Conservation (phyloP, 1,140 invertebrate genomes). For the Drosophila sechellia region DNA sequence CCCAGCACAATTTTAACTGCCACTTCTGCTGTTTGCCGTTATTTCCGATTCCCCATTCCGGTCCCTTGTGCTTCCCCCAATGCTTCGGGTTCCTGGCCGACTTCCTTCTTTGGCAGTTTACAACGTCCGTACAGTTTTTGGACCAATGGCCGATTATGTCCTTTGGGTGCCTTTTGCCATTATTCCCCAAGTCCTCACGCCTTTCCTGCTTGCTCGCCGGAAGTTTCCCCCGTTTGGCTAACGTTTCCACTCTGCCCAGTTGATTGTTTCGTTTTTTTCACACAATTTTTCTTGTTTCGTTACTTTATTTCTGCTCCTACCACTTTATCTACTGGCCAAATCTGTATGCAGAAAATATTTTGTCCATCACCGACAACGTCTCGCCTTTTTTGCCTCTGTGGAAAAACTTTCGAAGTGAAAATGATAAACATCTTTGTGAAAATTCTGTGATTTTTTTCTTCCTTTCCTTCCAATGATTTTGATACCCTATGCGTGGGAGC, state of each 20-base stretch:
- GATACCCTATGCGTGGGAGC: conserved; percentile 8
- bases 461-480: conserved; percentile 38
- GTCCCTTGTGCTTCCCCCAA: not conserved
- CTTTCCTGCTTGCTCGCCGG: not conserved
- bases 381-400: not conserved
- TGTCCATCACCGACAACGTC: conserved; percentile 53
- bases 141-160: conserved; percentile 78
- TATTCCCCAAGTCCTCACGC: conserved; percentile 29
- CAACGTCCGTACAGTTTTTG: conserved; percentile 70
- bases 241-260: conserved; percentile 26
- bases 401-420: conserved; percentile 66
- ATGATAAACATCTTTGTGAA: conserved; percentile 74
- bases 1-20: conserved; percentile 80
- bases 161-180: conserved; percentile 73
- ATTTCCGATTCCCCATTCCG: conserved; percentile 49
- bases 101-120: conserved; percentile 53
- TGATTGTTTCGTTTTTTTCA: conserved; percentile 24
- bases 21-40: conserved; percentile 60
- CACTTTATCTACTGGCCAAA: conserved; percentile 77
- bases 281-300: conserved; percentile 22
- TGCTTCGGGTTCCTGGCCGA: conserved; percentile 13
- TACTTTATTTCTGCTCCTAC: conserved; percentile 42
- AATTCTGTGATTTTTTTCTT: conserved; percentile 77
- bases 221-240: conserved; percentile 6
- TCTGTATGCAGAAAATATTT: conserved; percentile 82